A percentile compares a stretch with the other conserved stretches of the same genome.
Conservation (phyloP, 1,140 invertebrate species). For the Drosophila nebulosa region DNA sequence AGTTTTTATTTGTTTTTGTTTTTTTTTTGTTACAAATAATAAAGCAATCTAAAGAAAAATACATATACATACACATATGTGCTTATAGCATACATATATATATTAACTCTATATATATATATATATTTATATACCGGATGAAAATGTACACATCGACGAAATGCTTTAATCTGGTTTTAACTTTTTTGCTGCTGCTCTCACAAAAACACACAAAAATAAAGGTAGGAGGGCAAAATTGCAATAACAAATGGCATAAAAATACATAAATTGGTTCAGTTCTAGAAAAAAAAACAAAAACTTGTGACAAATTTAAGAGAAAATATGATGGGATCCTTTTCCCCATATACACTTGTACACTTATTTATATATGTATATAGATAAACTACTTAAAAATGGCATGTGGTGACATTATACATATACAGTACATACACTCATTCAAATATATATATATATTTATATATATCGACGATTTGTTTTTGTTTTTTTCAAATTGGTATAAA, state of each 20-base stretch:
- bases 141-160: conserved; percentile 72
- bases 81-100: conserved; percentile 68
- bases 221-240: conserved; percentile 28
- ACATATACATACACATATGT: conserved; percentile 56
- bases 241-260: conserved; percentile 48
- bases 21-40: conserved; percentile 48
- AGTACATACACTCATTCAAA: conserved; percentile 61
- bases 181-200: conserved; percentile 15
- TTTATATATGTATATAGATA: conserved; percentile 31
- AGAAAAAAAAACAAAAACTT: conserved; percentile 35
- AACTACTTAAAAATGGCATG: conserved; percentile 76
- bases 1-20: neutral
- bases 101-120: conserved; percentile 3
- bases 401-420: conserved; percentile 74
- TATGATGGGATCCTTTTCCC: neutral
- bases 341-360: conserved; percentile 32
- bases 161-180: conserved; percentile 61
- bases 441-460: conserved; percentile 56
- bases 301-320: conserved; percentile 2
- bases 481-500: conserved; percentile 67
- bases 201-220: conserved; percentile 39
- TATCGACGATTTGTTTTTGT: conserved; percentile 18
- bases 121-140: conserved; percentile 28
- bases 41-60: conserved; percentile 61
- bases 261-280: neutral